Base-by-base conservation (phyloP, 2,888 invertebrate species). In the Amphipyra tragopoginis region DNA sequence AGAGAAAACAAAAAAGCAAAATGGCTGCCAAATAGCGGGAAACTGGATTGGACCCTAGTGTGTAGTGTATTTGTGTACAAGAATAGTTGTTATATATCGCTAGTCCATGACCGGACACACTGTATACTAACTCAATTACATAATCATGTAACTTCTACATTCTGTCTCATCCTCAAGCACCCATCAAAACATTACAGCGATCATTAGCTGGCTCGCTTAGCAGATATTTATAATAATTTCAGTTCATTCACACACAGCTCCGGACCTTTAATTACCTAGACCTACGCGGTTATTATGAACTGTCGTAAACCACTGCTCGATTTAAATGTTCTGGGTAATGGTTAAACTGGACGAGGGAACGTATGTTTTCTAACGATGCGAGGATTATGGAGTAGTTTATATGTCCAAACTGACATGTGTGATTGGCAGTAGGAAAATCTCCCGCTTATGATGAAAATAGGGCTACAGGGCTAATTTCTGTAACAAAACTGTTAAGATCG, bases 181-280 rank as follows among this genome's bases (percentile, higher is more conserved):
- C 36, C 63, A 65, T 77, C 68, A 65, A 60, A 62, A 64, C 70
- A 80, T 81, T 72, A 79, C 75, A 36, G 51, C 73, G 49, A 63
- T 70, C 81, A 86, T 87, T 86, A 87, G 77, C 63, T 2, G 45
- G 62, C 44, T 39, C 55, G 51, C 59, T 85, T 81, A 72, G 75
- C 76, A 77, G 79, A 77, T 83, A 85, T 85, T 85, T 78, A 84
- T 85, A 68, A 73, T 59, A 68, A 65, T 64, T 70, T 68, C 47
- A 77, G 65, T 72, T 65, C 71, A 44, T 72, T 75, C 70, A 61
- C 77, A 56, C 59, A 65, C 55, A 55, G 52, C 54, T 29, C 13
- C 51, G 26, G 55, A 55, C 48, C 21, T 72, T 75, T 82, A 74
- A 81, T 86, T 88, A 83, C 81, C 77, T 73, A 62, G 80, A 71